Evolutionary conservation across 2,888 invertebrate genomes (phyloP).

Genomic region (Lottia gigantea): DNA sequence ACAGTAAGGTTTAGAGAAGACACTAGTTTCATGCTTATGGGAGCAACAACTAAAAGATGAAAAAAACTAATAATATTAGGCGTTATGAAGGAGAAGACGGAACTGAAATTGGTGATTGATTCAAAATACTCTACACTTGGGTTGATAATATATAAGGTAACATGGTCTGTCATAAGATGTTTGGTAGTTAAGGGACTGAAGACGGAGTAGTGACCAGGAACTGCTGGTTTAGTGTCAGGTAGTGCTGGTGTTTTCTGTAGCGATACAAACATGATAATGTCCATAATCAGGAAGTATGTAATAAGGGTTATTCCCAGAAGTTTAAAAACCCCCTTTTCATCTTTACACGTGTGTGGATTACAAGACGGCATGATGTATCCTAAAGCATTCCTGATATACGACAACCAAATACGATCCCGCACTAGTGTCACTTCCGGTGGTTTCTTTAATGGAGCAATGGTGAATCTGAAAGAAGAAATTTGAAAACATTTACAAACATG

Average conservation of each 20-base stretch:
- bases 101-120: slow-evolving; percentile 74
- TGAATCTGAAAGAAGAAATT: too few species aligned
- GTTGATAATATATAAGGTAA: slow-evolving; percentile 85
- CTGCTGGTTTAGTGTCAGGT: slow-evolving; percentile 25
- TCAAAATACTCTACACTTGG: slow-evolving; percentile 83
- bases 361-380: slow-evolving; percentile 10
- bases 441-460: too few species aligned
- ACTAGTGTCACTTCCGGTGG: too few species aligned
- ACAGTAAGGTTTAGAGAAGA: slow-evolving; percentile 79
- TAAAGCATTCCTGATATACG: too few species aligned
- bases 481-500: too few species aligned
- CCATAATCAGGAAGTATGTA: slow-evolving; percentile 48
- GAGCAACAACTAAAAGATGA: slow-evolving; percentile 79
- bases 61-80: slow-evolving; percentile 86
- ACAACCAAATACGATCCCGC: too few species aligned
- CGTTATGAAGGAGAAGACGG: slow-evolving; percentile 73
- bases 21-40: slow-evolving; percentile 80
- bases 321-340: slow-evolving; percentile 30
- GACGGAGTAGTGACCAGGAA: slow-evolving; percentile 39
- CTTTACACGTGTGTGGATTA: slow-evolving; percentile 29
- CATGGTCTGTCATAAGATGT: slow-evolving; percentile 83
- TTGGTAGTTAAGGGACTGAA: slow-evolving; percentile 79
- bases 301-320: slow-evolving; percentile 29
- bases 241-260: slow-evolving; percentile 40
- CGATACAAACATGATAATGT: slow-evolving; percentile 39